Evolutionary conservation across 2,888 invertebrate genomes (phyloP).

Genomic region (Troides helena): DNA sequence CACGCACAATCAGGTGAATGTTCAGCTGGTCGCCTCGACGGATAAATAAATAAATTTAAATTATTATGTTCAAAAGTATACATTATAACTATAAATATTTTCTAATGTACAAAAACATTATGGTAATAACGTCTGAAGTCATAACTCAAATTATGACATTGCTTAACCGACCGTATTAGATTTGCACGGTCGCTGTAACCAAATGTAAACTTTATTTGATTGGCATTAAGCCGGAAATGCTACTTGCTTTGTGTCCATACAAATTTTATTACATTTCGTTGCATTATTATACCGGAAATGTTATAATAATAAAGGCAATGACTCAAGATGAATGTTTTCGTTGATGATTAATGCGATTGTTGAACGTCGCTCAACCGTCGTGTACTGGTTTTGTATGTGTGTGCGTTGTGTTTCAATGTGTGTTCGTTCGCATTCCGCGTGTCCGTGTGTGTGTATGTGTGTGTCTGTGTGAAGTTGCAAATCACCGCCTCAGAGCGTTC

Average conservation of each 20-base stretch:
- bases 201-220: not conserved
- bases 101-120: slow-evolving; percentile 27
- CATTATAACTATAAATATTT: slow-evolving; percentile 5
- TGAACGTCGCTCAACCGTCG: slow-evolving; percentile 5
- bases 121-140: slow-evolving; percentile 12
- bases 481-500: slow-evolving; percentile 35
- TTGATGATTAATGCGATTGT: slow-evolving; percentile 35
- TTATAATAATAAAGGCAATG: slow-evolving; percentile 31
- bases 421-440: not conserved
- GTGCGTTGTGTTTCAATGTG: slow-evolving; percentile 1
- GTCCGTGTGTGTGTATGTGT: slow-evolving; percentile 19
- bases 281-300: slow-evolving; percentile 26
- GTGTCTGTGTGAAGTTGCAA: slow-evolving; percentile 20
- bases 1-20: too few relatives aligned
- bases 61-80: not conserved
- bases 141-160: slow-evolving; percentile 11
- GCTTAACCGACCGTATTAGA: not conserved
- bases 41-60: not conserved
- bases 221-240: not conserved
- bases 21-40: too few relatives aligned
- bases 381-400: not conserved
- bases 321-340: slow-evolving; percentile 34
- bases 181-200: not conserved
- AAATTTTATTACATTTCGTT: slow-evolving; percentile 9
- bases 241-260: not conserved